These are phyloP conservation scores for Aplodontia rufa DNA, from an alignment of 2,113 vertebrate species.

Conservation along the genomic window DNA sequence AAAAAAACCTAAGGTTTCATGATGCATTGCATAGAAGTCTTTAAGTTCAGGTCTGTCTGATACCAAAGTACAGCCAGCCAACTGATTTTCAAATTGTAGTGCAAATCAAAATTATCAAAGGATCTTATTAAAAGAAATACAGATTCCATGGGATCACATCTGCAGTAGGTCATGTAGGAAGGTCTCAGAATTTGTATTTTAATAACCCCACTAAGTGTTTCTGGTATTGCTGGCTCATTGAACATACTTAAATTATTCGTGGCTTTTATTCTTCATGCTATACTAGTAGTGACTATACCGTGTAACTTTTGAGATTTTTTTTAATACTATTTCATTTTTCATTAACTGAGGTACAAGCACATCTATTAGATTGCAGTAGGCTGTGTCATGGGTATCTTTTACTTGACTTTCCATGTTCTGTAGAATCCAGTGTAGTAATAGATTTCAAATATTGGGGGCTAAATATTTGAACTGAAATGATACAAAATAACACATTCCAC, in stretches of 20 bases:
- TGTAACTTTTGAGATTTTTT: not conserved
- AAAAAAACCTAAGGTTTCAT: not conserved
- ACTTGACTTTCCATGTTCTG: not conserved
- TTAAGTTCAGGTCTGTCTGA: not conserved
- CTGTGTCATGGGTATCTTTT: not conserved
- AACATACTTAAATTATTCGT: not conserved
- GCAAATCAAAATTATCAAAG: not conserved
- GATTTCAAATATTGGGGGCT: not conserved
- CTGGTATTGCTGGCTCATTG: not conserved
- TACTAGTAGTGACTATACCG: not conserved
- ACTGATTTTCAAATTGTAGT: not conserved
- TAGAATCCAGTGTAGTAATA: not conserved
- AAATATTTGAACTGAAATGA: not conserved
- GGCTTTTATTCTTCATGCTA: not conserved
- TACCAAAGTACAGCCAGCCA: not conserved
- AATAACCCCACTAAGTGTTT: not conserved
- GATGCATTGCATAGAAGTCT: too few relatives aligned
- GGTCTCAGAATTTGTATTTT: not conserved
- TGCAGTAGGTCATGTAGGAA: not conserved
- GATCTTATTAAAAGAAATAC: not conserved
- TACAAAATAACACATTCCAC: not conserved
- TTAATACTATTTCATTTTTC: not conserved
- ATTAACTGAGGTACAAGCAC: not conserved
- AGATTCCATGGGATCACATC: not conserved
- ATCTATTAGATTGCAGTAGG: not conserved